Percentiles rank a stretch among this genome's conserved stretches.
Conservation (phyloP, 2,888 invertebrate species). For the Kryphioiulus occultus region DNA sequence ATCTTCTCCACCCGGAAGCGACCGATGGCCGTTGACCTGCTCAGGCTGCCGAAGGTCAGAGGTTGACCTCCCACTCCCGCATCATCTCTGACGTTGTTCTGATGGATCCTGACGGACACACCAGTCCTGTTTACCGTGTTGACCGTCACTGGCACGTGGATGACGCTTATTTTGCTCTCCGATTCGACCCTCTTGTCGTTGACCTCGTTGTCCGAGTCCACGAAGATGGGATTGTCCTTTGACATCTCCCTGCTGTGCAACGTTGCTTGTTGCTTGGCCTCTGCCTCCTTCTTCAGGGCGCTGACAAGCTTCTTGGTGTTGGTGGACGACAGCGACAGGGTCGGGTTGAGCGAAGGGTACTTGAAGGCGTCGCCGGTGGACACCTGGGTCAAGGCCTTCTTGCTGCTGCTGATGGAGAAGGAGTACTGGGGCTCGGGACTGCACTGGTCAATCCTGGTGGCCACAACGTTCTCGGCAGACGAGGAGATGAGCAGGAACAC, state of each 20-base stretch:
- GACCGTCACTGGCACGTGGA: constrained; percentile 10
- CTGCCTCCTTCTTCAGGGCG: neutral
- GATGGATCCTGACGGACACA: constrained; percentile 27
- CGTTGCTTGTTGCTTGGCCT: constrained; percentile 8
- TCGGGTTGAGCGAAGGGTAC: neutral
- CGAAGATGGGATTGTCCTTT: constrained; percentile 46
- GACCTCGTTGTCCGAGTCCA: constrained; percentile 46
- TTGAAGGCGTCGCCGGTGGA: neutral
- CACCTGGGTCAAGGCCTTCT: neutral
- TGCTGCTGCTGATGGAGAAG: constrained; percentile 40
- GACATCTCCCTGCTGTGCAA: neutral
- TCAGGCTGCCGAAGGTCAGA: neutral
- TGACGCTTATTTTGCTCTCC: neutral
- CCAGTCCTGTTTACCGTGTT: neutral
- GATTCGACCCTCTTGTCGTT: neutral
- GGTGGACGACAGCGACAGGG: neutral
- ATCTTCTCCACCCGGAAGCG: constrained; percentile 43
- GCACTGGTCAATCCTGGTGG: constrained; percentile 47
- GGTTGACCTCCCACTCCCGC: neutral
- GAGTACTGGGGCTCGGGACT: constrained; percentile 43
- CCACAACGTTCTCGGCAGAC: constrained; percentile 48
- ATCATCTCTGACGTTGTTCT: neutral
- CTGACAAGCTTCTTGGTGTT: constrained; percentile 24
- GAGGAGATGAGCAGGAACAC: constrained; percentile 49
- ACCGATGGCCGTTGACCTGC: constrained; percentile 15